These are phyloP conservation scores for Mugil cephalus DNA, from an alignment of 2,113 vertebrate genomes.

Conservation along the genomic window DNA sequence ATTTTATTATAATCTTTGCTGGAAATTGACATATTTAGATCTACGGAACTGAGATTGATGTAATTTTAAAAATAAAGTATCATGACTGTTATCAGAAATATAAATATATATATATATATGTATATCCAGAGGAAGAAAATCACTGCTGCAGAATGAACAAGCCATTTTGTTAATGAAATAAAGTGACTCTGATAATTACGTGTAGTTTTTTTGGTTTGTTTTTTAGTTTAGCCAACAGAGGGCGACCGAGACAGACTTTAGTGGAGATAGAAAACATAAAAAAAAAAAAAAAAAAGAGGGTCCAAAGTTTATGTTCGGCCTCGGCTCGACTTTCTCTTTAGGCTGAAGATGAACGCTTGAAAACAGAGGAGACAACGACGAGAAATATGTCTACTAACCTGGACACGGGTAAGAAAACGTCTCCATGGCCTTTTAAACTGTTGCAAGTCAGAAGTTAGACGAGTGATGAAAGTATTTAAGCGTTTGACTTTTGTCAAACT, in stretches of 20 bases:
- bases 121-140: constrained; percentile 72
- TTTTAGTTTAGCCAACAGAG: constrained; percentile 41
- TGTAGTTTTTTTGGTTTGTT: background rate
- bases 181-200: constrained; percentile 55
- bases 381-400: constrained; percentile 5
- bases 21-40: constrained; percentile 43
- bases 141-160: constrained; percentile 75
- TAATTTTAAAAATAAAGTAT: constrained; percentile 58
- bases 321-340: no score
- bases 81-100: constrained; percentile 76
- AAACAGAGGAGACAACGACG: background rate
- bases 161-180: constrained; percentile 78
- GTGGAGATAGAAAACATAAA: no score
- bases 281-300: no score
- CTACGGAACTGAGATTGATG: constrained; percentile 45
- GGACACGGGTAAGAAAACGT: constrained; percentile 25
- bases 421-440: no score
- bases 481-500: no score
- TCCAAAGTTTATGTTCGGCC: no score
- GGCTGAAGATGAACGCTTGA: background rate
- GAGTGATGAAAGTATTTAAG: no score
- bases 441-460: no score
- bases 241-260: background rate
- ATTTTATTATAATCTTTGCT: constrained; percentile 3
- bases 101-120: constrained; percentile 60